Evolutionary conservation across 2,797 vertebrate species (phyloP).

Genomic region (Chloroceryle inda): DNA sequence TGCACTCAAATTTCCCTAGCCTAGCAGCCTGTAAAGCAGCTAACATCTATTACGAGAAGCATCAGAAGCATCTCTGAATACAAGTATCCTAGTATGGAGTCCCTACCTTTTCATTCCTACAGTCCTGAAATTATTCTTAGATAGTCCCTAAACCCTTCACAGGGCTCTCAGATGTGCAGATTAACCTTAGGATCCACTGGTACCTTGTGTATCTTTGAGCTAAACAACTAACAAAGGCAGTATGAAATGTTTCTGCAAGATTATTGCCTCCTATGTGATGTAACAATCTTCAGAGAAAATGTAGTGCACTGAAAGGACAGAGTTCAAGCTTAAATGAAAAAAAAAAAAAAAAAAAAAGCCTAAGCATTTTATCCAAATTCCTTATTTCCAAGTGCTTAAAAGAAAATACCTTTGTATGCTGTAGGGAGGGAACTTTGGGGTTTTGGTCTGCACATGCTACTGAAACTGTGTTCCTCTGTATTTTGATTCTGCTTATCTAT

Average conservation of each 20-base stretch:
- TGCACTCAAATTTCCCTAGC: not conserved
- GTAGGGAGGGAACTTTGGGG: not conserved
- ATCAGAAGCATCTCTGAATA: not conserved
- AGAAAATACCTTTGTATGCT: not conserved
- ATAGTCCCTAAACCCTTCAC: not conserved
- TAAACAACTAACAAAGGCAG: not conserved
- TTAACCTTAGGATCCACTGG: not conserved
- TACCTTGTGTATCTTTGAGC: not conserved
- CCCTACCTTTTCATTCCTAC: not conserved
- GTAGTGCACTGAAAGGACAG: not conserved
- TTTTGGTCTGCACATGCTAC: not conserved
- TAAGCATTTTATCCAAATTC: not conserved
- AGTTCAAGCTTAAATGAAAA: not conserved
- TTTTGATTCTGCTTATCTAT: not conserved
- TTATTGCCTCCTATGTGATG: not conserved
- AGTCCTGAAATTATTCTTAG: not conserved
- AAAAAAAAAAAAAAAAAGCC: not conserved
- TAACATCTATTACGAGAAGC: not conserved
- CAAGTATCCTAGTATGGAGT: not conserved
- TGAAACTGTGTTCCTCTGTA: not conserved
- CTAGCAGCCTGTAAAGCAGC: not conserved
- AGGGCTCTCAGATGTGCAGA: not conserved
- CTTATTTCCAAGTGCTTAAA: not conserved
- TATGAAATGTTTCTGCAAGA: not conserved
- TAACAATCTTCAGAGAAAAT: not conserved